Evolutionary conservation across 2,113 vertebrate species (phyloP).

Genomic region (Donacobius atricapilla): DNA sequence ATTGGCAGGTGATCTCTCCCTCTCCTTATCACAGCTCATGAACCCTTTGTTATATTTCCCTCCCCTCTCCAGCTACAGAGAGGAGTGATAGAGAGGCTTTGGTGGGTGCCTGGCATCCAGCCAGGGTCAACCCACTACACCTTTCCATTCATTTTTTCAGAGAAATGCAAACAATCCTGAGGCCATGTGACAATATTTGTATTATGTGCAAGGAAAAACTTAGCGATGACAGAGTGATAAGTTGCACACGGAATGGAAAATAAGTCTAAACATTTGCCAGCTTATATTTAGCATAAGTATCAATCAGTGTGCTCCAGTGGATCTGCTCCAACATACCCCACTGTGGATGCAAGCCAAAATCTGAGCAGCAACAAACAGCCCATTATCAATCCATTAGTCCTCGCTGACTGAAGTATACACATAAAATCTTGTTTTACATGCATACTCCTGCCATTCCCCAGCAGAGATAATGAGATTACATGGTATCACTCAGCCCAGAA

Average conservation of each 20-base stretch:
- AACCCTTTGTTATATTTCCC: neutral
- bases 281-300: neutral
- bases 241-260: neutral
- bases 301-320: neutral
- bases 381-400: slow-evolving; percentile 53
- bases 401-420: slow-evolving; percentile 18
- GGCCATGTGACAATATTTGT: neutral
- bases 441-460: slow-evolving; percentile 38
- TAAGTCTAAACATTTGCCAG: neutral
- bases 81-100: neutral
- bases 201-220: neutral
- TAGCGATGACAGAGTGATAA: neutral
- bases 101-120: neutral
- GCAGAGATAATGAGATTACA: slow-evolving; percentile 66
- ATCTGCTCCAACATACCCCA: neutral
- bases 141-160: neutral
- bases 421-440: slow-evolving; percentile 63
- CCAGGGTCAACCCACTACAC: neutral
- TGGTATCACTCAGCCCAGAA: slow-evolving; percentile 35
- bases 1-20: neutral
- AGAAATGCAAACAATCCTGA: neutral
- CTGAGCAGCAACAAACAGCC: slow-evolving; percentile 33
- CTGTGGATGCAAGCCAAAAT: slow-evolving; percentile 12
- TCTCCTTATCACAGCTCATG: neutral
- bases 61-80: neutral